Evolutionary conservation across 2,113 vertebrate genomes (phyloP), one percentile per base, ranked within the genome.

Genomic region (Formicarius rufipectus): DNA sequence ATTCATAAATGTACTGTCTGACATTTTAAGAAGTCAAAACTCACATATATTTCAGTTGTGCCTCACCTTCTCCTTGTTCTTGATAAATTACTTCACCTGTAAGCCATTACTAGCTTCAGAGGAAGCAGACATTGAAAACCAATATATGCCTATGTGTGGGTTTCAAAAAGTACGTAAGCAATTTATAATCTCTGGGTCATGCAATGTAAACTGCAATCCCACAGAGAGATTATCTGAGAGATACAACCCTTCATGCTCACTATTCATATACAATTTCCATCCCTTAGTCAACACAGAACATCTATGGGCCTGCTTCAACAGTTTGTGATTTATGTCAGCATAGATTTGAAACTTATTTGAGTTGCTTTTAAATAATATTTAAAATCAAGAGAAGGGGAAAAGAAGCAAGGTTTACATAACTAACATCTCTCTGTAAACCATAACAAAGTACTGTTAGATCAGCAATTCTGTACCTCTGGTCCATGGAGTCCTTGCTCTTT

Each of bases 11-110:
- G 30, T 63, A 71, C 69, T 71, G 37, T 67, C 87, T 96, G 84
- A 80, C 72, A 85, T 83, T 93, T 80, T 95, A 87, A 94, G 59
- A 59, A 77, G 68, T 95, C 91, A 89, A 92, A 92, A 89, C 28
- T 64, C 55, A 60, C 24, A 49, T 39, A 16, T 71, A 83, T 88
- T 89, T 87, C 16, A 82, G 53, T 79, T 79, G 62, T 69, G 20
- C 42, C 44, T 89, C 64, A 75, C 27, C 55, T 74, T 84, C 50
- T 95, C 64, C 33, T 89, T 95, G 58, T 55, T 96, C 53, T 79
- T 95, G 58, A 93, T 39, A 87, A 89, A 87, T 78, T 78, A 52
- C 67, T 55, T 89, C 37, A 82, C 62, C 53, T 87, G 20, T 25
- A 72, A 85, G 56, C 73, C 62, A 50, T 75, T 92, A 58, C 79